phyloP scores from a whole-genome alignment of 1,140 invertebrate genomes.

The Proctacanthus coquilletti region DNA sequence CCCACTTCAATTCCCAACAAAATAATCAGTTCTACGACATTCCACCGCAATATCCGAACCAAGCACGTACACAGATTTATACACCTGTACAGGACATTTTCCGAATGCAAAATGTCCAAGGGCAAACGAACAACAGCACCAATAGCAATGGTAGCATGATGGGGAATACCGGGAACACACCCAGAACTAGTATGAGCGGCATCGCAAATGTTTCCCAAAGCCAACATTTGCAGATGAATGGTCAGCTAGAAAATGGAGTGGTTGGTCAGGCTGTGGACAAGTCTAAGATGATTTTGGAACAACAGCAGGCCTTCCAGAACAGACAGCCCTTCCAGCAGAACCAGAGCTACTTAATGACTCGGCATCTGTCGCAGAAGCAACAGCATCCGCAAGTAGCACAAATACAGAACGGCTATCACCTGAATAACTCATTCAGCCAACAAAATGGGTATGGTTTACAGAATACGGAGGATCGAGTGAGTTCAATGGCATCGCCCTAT shows the following conservation, averaged over 20 bases:
- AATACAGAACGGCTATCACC: conserved; percentile 21
- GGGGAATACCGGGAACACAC: too few species aligned
- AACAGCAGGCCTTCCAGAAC: conserved; percentile 10
- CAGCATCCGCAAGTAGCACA: conserved; percentile 13
- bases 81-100: conserved; percentile 13
- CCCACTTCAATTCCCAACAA: background rate
- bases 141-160: background rate
- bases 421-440: too few species aligned
- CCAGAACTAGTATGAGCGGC: conserved; percentile 22
- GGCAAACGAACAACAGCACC: conserved; percentile 1
- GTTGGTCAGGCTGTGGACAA: too few species aligned
- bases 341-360: conserved; percentile 13
- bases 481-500: conserved; percentile 28
- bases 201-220: conserved; percentile 12
- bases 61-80: conserved; percentile 8
- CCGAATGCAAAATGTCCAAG: conserved; percentile 10
- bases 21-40: conserved; percentile 1
- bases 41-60: conserved; percentile 3
- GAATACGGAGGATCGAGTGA: conserved; percentile 6
- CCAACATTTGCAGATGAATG: conserved; percentile 13
- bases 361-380: conserved; percentile 20
- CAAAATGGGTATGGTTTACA: conserved; percentile 10
- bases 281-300: too few species aligned
- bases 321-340: conserved; percentile 24
- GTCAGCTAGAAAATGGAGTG: conserved; percentile 3